A percentile compares a stretch with the other conserved stretches of the same genome.
These are phyloP conservation scores for Rhyacophila evoluta DNA, from an alignment of 2,888 invertebrate species.

Conservation along the genomic window DNA sequence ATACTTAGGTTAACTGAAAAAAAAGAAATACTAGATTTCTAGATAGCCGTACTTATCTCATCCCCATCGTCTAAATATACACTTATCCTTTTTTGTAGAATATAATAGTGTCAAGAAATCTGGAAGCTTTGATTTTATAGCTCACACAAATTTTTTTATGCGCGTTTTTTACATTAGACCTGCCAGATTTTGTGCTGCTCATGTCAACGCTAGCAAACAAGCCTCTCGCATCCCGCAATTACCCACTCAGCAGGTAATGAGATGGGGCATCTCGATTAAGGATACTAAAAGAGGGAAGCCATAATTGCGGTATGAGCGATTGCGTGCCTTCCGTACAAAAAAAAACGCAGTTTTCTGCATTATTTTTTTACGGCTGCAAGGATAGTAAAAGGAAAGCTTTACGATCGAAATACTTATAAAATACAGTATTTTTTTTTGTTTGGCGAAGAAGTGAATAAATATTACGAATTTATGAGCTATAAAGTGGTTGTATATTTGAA, in stretches of 20 bases:
- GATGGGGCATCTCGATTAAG: constrained; percentile 15
- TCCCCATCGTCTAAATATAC: neutral
- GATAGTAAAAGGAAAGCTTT: neutral
- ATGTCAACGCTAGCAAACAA: neutral
- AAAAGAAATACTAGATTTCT: no score
- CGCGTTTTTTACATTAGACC: no score
- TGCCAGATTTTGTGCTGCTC: no score
- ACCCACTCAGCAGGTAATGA: constrained; percentile 18
- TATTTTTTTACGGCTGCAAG: neutral
- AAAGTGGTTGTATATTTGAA: no score
- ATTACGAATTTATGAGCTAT: no score
- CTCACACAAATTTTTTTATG: no score
- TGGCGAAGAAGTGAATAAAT: no score
- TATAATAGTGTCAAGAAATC: no score
- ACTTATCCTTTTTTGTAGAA: neutral
- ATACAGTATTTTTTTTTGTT: neutral
- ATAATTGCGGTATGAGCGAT: constrained; percentile 5
- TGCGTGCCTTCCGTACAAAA: neutral
- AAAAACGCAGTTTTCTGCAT: neutral
- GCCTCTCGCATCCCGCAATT: neutral
- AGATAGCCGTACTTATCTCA: neutral
- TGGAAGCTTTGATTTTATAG: no score
- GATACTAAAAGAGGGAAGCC: neutral
- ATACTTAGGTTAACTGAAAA: no score
- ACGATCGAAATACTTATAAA: neutral